Base-by-base conservation (phyloP, 2,113 vertebrate species). In the Gymnocephalus cernua region DNA sequence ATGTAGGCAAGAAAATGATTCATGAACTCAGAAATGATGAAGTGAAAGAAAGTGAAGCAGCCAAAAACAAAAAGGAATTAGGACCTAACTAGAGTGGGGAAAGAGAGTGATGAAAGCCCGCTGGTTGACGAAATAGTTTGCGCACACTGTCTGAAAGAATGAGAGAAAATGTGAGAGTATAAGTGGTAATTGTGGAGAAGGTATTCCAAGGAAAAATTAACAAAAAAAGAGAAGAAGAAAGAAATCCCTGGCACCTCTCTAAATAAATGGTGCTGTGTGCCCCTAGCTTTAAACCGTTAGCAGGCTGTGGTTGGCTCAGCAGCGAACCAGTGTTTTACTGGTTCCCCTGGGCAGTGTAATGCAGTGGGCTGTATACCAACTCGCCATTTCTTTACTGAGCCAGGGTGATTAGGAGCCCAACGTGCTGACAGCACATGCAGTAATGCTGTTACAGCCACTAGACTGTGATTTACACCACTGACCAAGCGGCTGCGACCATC, bases 301-400 rank as follows among this genome's bases (percentile, higher is more conserved):
- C 74, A 76, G 63, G 44, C 82, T 65, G 72, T 29, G 57, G 64
- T 66, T 67, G 83, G 79, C 84, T 80, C 77, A 45, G 77, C 81
- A 77, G 80, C 84, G 85, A 59, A 76, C 64, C 84, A 82, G 84
- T 16, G 56, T 86, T 92, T 91, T 91, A 92, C 89, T 84, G 89
- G 85, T 70, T 88, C 91, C 92, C 90, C 77, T 68, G 88, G 88
- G 90, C 86, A 71, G 86, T 64, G 86, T 88, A 86, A 82, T 7
- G 56, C 38, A 77, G 29, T 4, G 38, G 57, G 19, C 79, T 57
- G 72, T 67, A 61, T 32, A 77, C 79, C 25, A 77, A 79, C 77
- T 81, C 45, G 15, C 85, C 89, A 82, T 92, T 85, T 90, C 38
- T 91, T 93, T 85, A 89, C 85, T 68, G 74, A 74, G 85, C 86